Evolutionary conservation across 2,888 invertebrate genomes (phyloP).

Genomic region (Dryocosmus kuriphilus): DNA sequence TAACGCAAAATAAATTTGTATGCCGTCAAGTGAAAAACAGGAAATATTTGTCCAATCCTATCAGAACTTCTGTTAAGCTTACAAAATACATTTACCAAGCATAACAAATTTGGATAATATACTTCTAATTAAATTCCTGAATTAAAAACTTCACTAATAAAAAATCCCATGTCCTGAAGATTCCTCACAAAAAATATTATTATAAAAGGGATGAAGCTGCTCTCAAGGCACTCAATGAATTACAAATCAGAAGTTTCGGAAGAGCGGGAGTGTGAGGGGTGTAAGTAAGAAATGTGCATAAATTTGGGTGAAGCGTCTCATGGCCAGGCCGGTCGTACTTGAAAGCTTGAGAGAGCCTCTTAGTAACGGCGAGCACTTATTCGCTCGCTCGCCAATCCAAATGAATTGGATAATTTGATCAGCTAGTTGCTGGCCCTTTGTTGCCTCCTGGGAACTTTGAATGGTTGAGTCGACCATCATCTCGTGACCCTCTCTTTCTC

Average conservation of each 20-base stretch:
- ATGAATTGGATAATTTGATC: slow-evolving; percentile 78
- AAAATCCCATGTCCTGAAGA: neutral
- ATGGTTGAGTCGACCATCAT: slow-evolving; percentile 70
- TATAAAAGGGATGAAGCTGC: neutral
- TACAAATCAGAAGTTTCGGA: neutral
- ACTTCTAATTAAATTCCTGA: no score
- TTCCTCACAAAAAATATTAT: neutral
- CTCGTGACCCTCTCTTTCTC: slow-evolving; percentile 52
- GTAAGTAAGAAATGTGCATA: slow-evolving; percentile 66
- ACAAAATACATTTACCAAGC: no score
- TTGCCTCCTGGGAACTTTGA: slow-evolving; percentile 77
- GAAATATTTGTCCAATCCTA: no score
- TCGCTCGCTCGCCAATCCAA: slow-evolving; percentile 76
- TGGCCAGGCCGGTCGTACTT: slow-evolving; percentile 68
- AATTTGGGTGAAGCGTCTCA: slow-evolving; percentile 70
- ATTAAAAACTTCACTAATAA: neutral
- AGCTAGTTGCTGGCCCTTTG: slow-evolving; percentile 77
- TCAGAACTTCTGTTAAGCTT: no score
- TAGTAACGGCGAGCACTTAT: slow-evolving; percentile 74
- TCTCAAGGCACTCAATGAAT: neutral
- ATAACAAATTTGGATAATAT: no score
- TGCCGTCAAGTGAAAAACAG: no score
- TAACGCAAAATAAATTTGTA: no score
- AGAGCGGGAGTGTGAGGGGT: neutral
- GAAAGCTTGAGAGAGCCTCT: slow-evolving; percentile 71